Percentiles rank a stretch among this genome's conserved stretches.
Evolutionary conservation across 2,113 vertebrate genomes (phyloP).

Genomic region (Nettapus auritus): DNA sequence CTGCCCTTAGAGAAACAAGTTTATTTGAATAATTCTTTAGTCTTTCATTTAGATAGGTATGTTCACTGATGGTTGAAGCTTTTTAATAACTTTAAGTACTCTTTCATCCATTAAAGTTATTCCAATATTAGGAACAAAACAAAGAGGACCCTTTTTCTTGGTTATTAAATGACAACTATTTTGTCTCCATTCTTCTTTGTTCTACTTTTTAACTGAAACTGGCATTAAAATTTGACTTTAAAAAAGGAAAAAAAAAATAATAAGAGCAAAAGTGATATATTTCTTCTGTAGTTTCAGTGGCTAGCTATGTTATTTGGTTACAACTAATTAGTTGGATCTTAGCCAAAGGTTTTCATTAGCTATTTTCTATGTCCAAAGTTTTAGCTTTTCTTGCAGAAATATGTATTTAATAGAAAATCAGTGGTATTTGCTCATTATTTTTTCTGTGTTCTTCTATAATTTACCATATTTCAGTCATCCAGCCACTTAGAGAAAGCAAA

Average conservation of each 20-base stretch:
- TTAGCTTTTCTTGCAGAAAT: not conserved
- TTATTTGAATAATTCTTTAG: not conserved
- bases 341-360: not conserved
- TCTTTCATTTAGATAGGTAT: not conserved
- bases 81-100: not conserved
- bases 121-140: not conserved
- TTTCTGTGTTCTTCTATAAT: not conserved
- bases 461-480: not conserved
- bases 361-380: not conserved
- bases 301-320: not conserved
- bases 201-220: not conserved
- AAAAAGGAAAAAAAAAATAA: not conserved
- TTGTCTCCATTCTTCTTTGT: not conserved
- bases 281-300: not conserved
- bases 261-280: rapidly evolving
- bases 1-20: not conserved
- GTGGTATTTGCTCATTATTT: not conserved
- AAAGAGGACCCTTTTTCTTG: not conserved
- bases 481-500: not conserved
- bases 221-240: not conserved
- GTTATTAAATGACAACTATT: not conserved
- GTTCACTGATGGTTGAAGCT: not conserved
- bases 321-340: not conserved
- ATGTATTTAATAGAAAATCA: not conserved
- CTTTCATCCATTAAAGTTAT: not conserved